Conservation (phyloP, 1,140 invertebrate genomes). For the Bombus turneri region DNA sequence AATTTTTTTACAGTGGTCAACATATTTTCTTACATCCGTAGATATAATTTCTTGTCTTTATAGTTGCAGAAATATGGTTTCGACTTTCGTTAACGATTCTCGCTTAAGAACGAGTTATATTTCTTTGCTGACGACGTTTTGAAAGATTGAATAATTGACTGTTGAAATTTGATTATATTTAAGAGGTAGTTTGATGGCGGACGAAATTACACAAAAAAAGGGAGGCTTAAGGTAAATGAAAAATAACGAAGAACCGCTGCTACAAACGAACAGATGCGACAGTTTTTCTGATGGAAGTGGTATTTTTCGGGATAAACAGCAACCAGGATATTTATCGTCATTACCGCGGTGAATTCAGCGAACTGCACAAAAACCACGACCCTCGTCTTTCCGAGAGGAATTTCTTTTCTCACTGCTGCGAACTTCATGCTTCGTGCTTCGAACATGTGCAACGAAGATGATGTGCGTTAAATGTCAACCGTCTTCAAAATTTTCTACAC, state of each 20-base stretch:
- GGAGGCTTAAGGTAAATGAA: neutral
- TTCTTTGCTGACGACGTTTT: too few species aligned
- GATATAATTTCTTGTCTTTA: too few species aligned
- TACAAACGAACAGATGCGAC: neutral
- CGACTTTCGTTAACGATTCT: too few species aligned
- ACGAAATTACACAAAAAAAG: neutral
- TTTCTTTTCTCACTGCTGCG: neutral
- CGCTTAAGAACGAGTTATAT: too few species aligned
- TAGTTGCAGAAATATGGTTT: too few species aligned
- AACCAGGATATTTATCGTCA: conserved; percentile 10
- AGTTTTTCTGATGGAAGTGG: conserved; percentile 16
- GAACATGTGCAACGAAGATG: neutral
- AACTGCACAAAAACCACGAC: neutral
- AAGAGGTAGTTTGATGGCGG: neutral
- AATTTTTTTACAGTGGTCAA: too few species aligned
- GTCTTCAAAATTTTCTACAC: neutral
- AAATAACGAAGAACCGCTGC: conserved; percentile 9
- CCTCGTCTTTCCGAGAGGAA: neutral
- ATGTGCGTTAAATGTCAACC: neutral
- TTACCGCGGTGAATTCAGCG: conserved; percentile 19
- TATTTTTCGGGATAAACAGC: conserved; percentile 38
- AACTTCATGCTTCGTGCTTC: too few species aligned
- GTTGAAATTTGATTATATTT: neutral
- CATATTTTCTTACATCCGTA: too few species aligned
- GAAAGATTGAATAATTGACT: too few species aligned